Base-by-base conservation (phyloP, 2,888 invertebrate species). In the Limnephilus lunatus region DNA sequence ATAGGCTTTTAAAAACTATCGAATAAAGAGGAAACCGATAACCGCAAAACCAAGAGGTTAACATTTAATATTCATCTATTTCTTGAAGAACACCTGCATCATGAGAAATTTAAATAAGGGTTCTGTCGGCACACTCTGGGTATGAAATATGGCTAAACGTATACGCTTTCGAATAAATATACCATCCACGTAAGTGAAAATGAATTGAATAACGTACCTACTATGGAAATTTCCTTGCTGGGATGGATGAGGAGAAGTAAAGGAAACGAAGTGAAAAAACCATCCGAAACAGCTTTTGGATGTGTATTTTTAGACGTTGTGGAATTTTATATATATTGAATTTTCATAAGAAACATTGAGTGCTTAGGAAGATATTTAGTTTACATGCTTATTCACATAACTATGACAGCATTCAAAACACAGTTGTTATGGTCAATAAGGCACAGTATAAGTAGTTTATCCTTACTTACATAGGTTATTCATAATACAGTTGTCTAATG, bases 161-260 rank as follows among this genome's bases (percentile, higher is more conserved):
- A 90, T 44, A 90, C 48, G n/a, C 85, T 90, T 90, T 90, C 82
- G 85, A 90, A 90, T 90, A 90, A 90, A 89, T 81, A 90, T 90
- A 85, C 85, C 90, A 80, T 90, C 90, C 11, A 85, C 85, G 53
- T 85, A 90, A 90, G 90, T 90, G 90, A 44, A 90, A 85, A 85
- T 90, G 90, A 68, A 85, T 90, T 68, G 53, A 90, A 90, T 90
- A 90, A 83, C 81, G 81, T 35, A 89, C 81, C 39, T 35, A 89
- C 89, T 80, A 39, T 32, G 89, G 68, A n/a, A 89, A 81, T 82
- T 90, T 90, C 44, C 44, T 9, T 12, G 39, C 32, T 68, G n/a
- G 25, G 83, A 48, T n/a, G 48, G 81, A 25, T 39, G 90, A 44
- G 35, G 83, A 68, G 90, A 31, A 44, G 30, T 7, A 53, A 68